Percentiles rank a stretch among this genome's conserved stretches.
phyloP scores from a whole-genome alignment of 2,113 vertebrate species.

The Clarias batrachus region DNA sequence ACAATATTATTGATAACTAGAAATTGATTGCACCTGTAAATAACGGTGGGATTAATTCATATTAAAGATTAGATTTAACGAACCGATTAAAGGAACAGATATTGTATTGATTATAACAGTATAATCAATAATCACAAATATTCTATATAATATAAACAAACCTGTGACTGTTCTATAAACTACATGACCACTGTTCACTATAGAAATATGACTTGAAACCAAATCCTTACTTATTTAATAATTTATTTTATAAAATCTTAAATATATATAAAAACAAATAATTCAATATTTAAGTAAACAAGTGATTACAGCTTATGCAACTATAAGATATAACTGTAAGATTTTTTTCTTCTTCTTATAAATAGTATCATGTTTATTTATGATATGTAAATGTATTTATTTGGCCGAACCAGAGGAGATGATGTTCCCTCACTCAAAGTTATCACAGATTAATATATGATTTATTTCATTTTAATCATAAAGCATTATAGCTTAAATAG shows the following conservation, averaged over 20 bases:
- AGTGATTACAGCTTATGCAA: not conserved
- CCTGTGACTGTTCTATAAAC: not conserved
- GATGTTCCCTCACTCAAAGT: not conserved
- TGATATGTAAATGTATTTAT: not conserved
- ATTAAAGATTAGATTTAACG: slow-evolving; percentile 49
- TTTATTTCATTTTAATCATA: not conserved
- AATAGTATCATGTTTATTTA: not conserved
- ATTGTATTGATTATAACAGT: not conserved
- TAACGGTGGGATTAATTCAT: slow-evolving; percentile 52
- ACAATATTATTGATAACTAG: not conserved
- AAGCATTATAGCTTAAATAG: not conserved
- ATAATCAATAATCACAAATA: slow-evolving; percentile 18
- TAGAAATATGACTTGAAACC: not conserved
- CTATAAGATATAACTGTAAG: slow-evolving; percentile 10
- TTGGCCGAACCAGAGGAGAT: not conserved
- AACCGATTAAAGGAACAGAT: not conserved
- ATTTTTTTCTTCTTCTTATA: not conserved
- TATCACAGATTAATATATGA: not conserved
- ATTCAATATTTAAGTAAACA: not conserved
- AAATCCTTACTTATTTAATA: slow-evolving; percentile 9
- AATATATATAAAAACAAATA: not conserved
- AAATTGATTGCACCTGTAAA: not conserved
- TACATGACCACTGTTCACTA: not conserved
- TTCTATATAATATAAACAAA: not conserved
- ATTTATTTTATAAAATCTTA: not conserved